Base-by-base conservation (phyloP, 2,113 vertebrate genomes). In the Sigmodon hispidus region DNA sequence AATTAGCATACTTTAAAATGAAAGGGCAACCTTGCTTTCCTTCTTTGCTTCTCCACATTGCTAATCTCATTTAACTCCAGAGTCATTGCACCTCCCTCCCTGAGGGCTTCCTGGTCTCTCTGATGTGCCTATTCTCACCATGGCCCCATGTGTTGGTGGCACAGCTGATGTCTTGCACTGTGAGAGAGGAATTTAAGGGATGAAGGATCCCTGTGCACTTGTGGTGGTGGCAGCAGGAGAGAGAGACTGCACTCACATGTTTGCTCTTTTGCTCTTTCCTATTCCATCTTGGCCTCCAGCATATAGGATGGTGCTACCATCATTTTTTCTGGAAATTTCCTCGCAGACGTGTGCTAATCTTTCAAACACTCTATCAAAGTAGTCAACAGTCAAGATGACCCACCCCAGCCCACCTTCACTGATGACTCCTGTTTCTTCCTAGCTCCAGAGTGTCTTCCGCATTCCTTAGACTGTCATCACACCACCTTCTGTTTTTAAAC, bases 181-280 rank as follows among this genome's bases (percentile, higher is more conserved):
- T 57, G 36, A 57, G 24, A 57, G 67, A 72, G 15, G 67, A 55
- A 72, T 15, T 55, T n/a, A 57, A 17, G 50, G 21, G 50, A 57
- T 31, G 48, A 70, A 40, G 67, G 12, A 55, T 36, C 19, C 21
- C 45, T 12, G 13, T 40, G 52, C 50, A 12, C 1, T 17, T 31
- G 24, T 40, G 16, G 8, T 26, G 36, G 36, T 15, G 34, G 2
- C 13, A 21, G 7, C 67, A 57, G 34, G 77, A n/a, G 52, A 48
- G 43, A 13, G 2, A 10, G 48, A 40, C 9, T 17, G 2, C 5
- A 17, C 50, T 19, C 0, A 0, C 24, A 31, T 29, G 5, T 26
- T 72, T 70, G 29, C 86, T 72, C 52, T 4, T 40, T 40, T 7
- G 50, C 15, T 29, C 50, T 57, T 73, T 31, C 69, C 40, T 73